Evolutionary conservation across 1,140 invertebrate species (phyloP), one percentile per base, ranked within the genome.

Genomic region (Hypsibius dujardini): DNA sequence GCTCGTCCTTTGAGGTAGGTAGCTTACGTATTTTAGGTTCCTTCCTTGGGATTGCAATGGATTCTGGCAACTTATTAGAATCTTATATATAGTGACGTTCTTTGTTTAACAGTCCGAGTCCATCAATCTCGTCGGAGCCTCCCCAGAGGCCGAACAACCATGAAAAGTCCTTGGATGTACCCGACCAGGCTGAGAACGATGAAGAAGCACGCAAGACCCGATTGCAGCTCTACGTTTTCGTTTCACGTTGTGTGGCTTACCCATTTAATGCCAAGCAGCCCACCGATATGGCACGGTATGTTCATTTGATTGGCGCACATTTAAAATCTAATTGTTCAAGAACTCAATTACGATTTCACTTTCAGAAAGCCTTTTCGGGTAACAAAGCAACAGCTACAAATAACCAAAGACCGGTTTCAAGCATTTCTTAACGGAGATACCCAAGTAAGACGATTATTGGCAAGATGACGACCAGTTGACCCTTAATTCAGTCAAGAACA

Each of bases 191-290:
- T 75, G 90, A 93, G 78, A 84, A 89, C 50, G 87, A 94, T 76
- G 92, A 95, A 81, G 90, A 94, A 78, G 90, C 95, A 76, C 84
- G 92, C 71, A 95, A 95, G 80, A 84, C 87, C 67, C 85, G 90
- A 70, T 86, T 99, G 59, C 95, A 98, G 79, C 81, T 98, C 45
- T 99, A 99, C 80, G 95, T 99, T 71, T 98, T 98, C 81, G 90
- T 98, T 75, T 93, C 93, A 74, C 84, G 95, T 79, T 97, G 95
- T 81, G 87, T 98, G 77, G 92, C 95, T 1, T 98, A 98, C 84
- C 95, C 95, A 2, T 99, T 99, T 82, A 98, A 98, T 82, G 92
- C 93, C 2, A 98, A 98, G 81, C 95, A 98, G 80, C 92, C 94
- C 0, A 95, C 91, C 40, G 95, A 98, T 79, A 92, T 98, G 92